Percentiles rank a stretch among this genome's conserved stretches.
Conservation (phyloP, 2,888 invertebrate species). For the Stomorhina lunata region DNA sequence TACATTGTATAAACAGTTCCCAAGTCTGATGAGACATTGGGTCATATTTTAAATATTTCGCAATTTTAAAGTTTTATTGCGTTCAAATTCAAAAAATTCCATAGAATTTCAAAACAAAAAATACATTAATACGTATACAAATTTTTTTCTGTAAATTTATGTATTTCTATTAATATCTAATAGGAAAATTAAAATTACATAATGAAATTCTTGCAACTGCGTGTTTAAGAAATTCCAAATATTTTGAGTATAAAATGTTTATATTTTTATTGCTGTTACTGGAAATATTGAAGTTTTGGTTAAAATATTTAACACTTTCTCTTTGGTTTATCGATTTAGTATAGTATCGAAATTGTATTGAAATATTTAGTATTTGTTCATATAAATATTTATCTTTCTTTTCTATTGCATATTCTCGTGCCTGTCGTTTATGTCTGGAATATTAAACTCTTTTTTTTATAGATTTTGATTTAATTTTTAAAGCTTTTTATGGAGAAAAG, state of each 20-base stretch:
- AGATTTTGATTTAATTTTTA: too few relatives aligned
- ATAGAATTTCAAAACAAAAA: too few relatives aligned
- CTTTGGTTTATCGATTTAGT: neutral
- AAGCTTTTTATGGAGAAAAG: too few relatives aligned
- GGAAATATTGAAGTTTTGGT: neutral
- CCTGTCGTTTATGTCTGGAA: constrained; percentile 18
- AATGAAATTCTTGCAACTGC: neutral
- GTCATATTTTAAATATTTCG: too few relatives aligned
- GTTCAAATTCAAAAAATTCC: too few relatives aligned
- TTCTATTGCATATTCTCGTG: constrained; percentile 13
- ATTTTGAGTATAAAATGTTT: neutral
- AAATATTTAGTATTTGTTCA: too few relatives aligned
- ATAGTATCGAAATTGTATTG: too few relatives aligned
- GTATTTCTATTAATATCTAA: too few relatives aligned
- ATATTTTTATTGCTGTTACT: neutral
- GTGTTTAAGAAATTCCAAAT: neutral
- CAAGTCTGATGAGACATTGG: too few relatives aligned
- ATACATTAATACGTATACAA: neutral
- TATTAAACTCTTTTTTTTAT: constrained; percentile 13
- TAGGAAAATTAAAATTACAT: neutral
- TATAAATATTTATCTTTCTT: neutral
- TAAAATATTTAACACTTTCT: constrained; percentile 20
- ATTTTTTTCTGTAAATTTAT: too few relatives aligned
- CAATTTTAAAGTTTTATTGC: too few relatives aligned
- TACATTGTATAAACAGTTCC: too few relatives aligned